Base-by-base conservation (phyloP, 2,888 invertebrate species). In the Operophtera brumata region DNA sequence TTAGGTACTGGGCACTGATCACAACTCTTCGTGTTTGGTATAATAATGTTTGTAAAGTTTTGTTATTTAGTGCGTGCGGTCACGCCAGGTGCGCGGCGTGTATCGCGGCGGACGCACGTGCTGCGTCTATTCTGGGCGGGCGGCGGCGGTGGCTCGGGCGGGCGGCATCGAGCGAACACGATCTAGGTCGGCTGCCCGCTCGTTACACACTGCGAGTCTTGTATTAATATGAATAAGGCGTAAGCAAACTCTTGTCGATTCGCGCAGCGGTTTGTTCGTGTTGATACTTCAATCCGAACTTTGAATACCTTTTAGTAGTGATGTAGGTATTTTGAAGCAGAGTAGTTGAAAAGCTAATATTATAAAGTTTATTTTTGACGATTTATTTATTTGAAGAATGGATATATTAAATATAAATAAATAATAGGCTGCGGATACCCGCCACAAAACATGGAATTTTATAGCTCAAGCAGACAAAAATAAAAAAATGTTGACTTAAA, bases 81-180 rank as follows among this genome's bases (percentile, higher is more conserved):
- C 60, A 57, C 54, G 64, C 57, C 59, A 70, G 59, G 69, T 55
- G 61, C 47, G 68, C 67, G 70, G 78, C 88, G 86, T 84, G 80
- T 78, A 82, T 71, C 84, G 80, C 77, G 78, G 67, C 67, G 73
- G 84, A 82, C 88, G 86, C 89, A 88, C 89, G 87, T 89, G 90
- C 87, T 86, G 81, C 84, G 84, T 88, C 89, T 90, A 90, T 90
- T 89, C 86, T 83, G 84, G 86, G 84, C 62, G 62, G 64, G 77
- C 70, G 74, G 69, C 67, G 67, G 73, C 77, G 77, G 69, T 63
- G 62, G 54, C 47, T 67, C 59, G 79, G 74, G 75, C 71, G 70
- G 77, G 75, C 78, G 81, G 77, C 82, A 85, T 84, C 83, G 87
- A 87, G 81, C 87, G 83, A 75, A 69, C 75, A 62, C 80, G 82